phyloP scores from a whole-genome alignment of 2,888 invertebrate genomes.

The Pheosia tremula region DNA sequence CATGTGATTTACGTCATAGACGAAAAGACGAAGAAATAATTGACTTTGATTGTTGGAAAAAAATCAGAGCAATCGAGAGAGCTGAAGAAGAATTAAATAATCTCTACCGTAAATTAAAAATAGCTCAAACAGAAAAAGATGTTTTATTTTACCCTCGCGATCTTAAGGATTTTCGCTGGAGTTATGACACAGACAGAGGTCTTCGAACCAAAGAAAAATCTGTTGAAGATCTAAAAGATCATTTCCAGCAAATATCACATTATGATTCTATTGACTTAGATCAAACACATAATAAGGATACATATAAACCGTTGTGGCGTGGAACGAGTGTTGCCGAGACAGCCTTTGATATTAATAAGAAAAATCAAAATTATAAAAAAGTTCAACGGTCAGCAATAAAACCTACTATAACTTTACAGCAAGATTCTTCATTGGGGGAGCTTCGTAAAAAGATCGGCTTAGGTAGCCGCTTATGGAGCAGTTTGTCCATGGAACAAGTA shows the following conservation, averaged over 20 bases:
- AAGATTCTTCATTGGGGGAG: constrained; percentile 75
- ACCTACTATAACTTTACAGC: constrained; percentile 56
- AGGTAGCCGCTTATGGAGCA: constrained; percentile 92
- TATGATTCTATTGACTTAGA: constrained; percentile 77
- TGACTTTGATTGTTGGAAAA: constrained; percentile 95
- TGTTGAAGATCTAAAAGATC: constrained; percentile 92
- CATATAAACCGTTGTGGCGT: constrained; percentile 92
- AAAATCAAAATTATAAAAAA: constrained; percentile 76
- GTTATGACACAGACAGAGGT: constrained; percentile 89
- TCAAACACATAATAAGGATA: constrained; percentile 84
- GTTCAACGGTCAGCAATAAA: constrained; percentile 52
- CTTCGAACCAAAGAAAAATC: constrained; percentile 93
- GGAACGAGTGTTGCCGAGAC: constrained; percentile 93
- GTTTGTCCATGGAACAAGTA: constrained; percentile 93
- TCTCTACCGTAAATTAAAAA: constrained; percentile 90
- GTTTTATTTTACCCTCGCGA: constrained; percentile 92
- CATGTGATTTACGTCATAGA: constrained; percentile 88
- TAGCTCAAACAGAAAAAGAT: constrained; percentile 92
- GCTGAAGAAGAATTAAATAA: constrained; percentile 92
- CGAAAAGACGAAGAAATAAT: constrained; percentile 91
- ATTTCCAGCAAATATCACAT: constrained; percentile 87
- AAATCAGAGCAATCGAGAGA: constrained; percentile 90
- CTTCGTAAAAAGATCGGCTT: constrained; percentile 83
- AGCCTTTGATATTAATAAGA: constrained; percentile 88
- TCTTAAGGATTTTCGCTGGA: constrained; percentile 90